Conservation (phyloP, 2,888 invertebrate genomes). For the Philonicus albiceps region DNA sequence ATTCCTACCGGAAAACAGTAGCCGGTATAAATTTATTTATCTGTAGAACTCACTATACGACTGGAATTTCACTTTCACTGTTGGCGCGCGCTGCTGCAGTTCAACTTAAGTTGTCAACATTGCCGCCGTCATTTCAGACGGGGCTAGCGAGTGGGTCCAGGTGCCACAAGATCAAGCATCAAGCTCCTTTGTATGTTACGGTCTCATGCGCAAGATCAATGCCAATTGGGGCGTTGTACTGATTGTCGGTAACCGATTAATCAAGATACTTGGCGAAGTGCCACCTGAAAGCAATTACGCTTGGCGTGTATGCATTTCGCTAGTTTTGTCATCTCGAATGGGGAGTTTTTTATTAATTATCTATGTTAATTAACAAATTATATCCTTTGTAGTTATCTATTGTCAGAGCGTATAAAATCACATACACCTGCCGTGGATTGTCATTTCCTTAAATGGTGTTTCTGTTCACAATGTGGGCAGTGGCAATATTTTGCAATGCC, state of each 20-base stretch:
- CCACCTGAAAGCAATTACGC: background rate
- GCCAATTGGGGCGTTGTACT: conserved; percentile 40
- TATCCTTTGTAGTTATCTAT: background rate
- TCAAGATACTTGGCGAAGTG: background rate
- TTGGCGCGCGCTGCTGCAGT: background rate
- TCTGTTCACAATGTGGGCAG: background rate
- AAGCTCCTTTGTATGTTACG: conserved; percentile 23
- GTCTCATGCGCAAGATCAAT: conserved; percentile 41
- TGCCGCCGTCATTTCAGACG: background rate
- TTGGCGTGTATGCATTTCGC: background rate
- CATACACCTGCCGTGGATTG: background rate
- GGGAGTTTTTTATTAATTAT: background rate
- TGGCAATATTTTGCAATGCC: background rate
- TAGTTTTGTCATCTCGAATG: background rate
- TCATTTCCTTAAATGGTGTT: background rate
- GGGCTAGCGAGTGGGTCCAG: background rate
- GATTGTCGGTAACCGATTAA: conserved; percentile 5
- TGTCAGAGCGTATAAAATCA: background rate
- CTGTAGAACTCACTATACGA: background rate
- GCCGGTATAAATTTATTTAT: background rate
- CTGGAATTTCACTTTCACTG: conserved; percentile 31
- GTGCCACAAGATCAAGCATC: conserved; percentile 20
- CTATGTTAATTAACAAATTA: background rate
- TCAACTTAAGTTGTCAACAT: background rate
- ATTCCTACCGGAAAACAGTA: conserved; percentile 9